phyloP scores from a whole-genome alignment of 2,113 vertebrate genomes.

The Hyperopisus bebe region DNA sequence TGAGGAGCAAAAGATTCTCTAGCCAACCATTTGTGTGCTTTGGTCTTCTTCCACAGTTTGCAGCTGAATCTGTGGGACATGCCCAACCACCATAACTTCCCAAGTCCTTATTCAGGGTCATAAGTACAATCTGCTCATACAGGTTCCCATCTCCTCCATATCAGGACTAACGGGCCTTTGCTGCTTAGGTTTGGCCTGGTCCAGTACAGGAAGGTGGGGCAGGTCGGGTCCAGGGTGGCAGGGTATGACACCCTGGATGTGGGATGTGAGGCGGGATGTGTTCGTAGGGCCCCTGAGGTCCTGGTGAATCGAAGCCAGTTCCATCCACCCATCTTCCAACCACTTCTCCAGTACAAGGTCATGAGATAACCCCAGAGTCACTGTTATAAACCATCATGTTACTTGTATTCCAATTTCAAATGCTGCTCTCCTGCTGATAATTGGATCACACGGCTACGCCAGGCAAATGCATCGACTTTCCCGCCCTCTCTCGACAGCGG shows the following conservation, averaged over 20 bases:
- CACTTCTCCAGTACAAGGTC: background rate
- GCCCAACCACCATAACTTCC: slow-evolving; percentile 26
- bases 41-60: slow-evolving; percentile 16
- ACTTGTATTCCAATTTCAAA: background rate
- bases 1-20: slow-evolving; percentile 19
- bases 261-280: background rate
- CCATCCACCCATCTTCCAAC: background rate
- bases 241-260: background rate
- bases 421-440: background rate
- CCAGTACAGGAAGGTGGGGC: background rate
- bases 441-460: background rate
- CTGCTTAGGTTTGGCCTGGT: background rate
- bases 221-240: background rate
- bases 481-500: background rate
- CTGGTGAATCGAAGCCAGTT: background rate
- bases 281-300: background rate
- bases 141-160: background rate
- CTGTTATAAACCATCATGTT: background rate
- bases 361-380: background rate
- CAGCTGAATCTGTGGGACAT: slow-evolving; percentile 25
- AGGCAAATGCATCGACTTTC: background rate
- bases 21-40: slow-evolving; percentile 4
- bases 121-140: slow-evolving; percentile 3
- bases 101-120: slow-evolving; percentile 5
- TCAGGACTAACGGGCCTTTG: background rate